Conservation (phyloP, 2,797 vertebrate species). For the Eulemur rubriventer region DNA sequence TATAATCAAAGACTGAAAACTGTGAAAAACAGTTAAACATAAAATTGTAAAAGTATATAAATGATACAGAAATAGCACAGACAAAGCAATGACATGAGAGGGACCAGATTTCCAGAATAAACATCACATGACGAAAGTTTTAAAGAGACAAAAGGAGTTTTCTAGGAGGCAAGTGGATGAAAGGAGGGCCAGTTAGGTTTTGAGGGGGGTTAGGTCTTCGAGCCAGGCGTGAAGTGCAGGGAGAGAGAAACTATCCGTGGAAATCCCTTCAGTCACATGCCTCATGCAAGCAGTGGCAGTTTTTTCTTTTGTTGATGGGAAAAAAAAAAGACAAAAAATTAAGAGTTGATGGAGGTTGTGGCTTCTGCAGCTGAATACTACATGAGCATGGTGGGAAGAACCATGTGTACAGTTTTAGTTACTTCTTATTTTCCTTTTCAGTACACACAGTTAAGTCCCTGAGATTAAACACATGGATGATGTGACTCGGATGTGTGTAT, state of each 20-base stretch:
- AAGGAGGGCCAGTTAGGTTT: neutral
- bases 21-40: neutral
- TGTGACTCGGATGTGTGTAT: too few species aligned
- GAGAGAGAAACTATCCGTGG: neutral
- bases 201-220: neutral
- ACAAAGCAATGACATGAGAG: neutral
- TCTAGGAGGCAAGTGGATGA: neutral
- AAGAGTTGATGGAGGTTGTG: accelerated
- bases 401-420: neutral
- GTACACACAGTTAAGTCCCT: neutral
- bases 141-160: neutral
- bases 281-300: neutral
- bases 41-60: neutral
- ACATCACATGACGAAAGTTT: neutral
- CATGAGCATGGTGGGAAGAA: neutral
- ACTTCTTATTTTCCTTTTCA: neutral
- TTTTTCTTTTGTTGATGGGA: neutral
- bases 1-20: neutral
- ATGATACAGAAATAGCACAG: neutral
- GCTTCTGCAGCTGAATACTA: neutral
- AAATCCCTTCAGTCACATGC: neutral
- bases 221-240: neutral
- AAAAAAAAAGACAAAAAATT: too few species aligned
- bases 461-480: too few species aligned
- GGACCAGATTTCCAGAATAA: neutral